Base-by-base conservation (phyloP, 35 echinoderm and acorn worm genomes). In the Eucidaris tribuloides region DNA sequence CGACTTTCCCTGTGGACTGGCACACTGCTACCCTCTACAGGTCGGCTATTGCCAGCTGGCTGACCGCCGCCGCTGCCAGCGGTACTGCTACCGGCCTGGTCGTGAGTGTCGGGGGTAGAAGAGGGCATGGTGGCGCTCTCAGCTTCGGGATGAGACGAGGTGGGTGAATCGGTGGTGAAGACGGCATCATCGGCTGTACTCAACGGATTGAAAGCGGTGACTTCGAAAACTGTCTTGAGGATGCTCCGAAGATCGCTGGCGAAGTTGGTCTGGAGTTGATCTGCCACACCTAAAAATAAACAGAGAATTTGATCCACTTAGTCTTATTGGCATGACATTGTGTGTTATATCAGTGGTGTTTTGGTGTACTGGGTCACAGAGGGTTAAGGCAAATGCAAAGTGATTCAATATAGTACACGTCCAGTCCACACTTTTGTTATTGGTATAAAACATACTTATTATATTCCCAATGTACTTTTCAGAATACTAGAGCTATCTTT, bases 261-360 rank as follows among this genome's bases (percentile, higher is more conserved):
- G 62, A 89, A 97, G 82, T 97, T 97, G 28, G 94, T 92, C 82
- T 97, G 94, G 2, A 97, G 90, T 44, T 97, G 94, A 82, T 97
- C 94, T 30, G 94, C 94, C 20, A 97, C 94, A 65, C 94, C 94
- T 97, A 62, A 9, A 46, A 48, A 42, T 36, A 37, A 85, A n/a
- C n/a, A n/a, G n/a, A n/a, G n/a, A n/a, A n/a, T n/a, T n/a, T n/a
- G n/a, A n/a, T n/a, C n/a, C n/a, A n/a, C n/a, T n/a, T n/a, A n/a
- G n/a, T n/a, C n/a, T n/a, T n/a, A n/a, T n/a, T n/a, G n/a, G n/a
- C n/a, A n/a, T n/a, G n/a, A n/a, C n/a, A n/a, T n/a, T n/a, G n/a
- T n/a, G n/a, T n/a, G n/a, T n/a, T n/a, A n/a, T n/a, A n/a, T n/a
- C n/a, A n/a, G n/a, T n/a, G n/a, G n/a, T n/a, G n/a, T n/a, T n/a